Evolutionary conservation across 2,797 vertebrate species (phyloP), one percentile per base, ranked within the genome.

Genomic region (Acipenser ruthenus): DNA sequence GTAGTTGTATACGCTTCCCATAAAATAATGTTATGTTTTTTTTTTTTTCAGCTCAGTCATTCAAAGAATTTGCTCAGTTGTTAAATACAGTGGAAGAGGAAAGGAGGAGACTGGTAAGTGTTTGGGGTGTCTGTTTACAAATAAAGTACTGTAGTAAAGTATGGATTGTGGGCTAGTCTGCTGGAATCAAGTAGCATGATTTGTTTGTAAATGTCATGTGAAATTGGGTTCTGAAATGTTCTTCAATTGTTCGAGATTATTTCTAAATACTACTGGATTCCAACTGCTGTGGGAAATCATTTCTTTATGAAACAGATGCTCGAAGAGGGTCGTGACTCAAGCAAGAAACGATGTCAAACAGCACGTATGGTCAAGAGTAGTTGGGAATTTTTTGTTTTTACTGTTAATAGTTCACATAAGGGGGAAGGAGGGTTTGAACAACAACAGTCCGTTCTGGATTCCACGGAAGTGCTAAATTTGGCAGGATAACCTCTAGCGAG

Each of bases 1-100:
- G 23, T 37, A 37, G 23, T 37, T 23, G 1, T 23, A 23, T 23
- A 23, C 23, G 23, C 23, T 23, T 37, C 23, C 23, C 23, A 37
- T 37, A 3, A 37, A 37, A 37, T 37, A 37, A 37, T 37, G 23
- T 37, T 37, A 3, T 23, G 23, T 1, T 37, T 66, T 71, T 75
- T 74, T 88, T 64, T 66, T 4, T 84, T 88, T 74, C 80, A 97
- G 94, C 94, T 67, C 94, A 96, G 77, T 98, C 95, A 5, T 85
- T 98, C 77, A 96, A 97, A 81, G 94, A 98, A 78, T 97, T 97
- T 80, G 94, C 95, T 67, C 90, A 95, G 69, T 90, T 97, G 65
- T 78, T 97, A 65, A 96, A 88, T 75, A 94, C 94, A 0, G 92
- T 98, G 63, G 95, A 97, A 84, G 96, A 98, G 71, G 95, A 97